These are phyloP conservation scores for Anolis sagrei DNA, from an alignment of 2,113 vertebrate species.

Conservation along the genomic window DNA sequence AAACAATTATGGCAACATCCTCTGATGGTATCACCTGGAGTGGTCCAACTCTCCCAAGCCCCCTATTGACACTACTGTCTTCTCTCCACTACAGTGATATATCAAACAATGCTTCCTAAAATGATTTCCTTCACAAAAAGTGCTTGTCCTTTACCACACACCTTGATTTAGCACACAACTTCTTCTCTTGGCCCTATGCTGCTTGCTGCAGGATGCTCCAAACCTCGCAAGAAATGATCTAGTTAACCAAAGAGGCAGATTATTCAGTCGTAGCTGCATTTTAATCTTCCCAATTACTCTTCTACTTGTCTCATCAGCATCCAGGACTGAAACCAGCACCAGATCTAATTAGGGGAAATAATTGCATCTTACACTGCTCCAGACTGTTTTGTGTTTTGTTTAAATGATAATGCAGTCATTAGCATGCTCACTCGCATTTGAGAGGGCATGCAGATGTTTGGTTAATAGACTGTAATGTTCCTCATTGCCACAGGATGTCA, in stretches of 20 bases:
- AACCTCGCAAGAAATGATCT: constrained; percentile 28
- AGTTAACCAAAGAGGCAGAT: constrained; percentile 46
- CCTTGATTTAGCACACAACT: not conserved
- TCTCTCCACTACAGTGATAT: not conserved
- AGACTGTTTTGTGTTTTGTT: constrained; percentile 55
- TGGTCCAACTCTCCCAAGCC: no score
- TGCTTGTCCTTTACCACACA: not conserved
- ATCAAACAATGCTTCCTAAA: not conserved
- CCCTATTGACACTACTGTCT: no score
- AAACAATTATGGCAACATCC: no score
- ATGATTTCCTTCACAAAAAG: not conserved
- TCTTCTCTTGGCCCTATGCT: not conserved
- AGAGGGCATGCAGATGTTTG: not conserved
- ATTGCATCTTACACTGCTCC: constrained; percentile 55
- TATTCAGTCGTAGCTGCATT: constrained; percentile 31
- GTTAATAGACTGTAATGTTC: constrained; percentile 40
- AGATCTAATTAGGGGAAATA: constrained; percentile 64
- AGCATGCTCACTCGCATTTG: constrained; percentile 20
- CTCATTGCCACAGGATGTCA: constrained; percentile 75
- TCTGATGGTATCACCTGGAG: no score
- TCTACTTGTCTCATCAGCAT: constrained; percentile 52
- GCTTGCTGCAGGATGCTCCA: not conserved
- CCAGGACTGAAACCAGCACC: constrained; percentile 41
- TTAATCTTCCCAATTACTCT: constrained; percentile 34
- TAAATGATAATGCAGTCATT: constrained; percentile 46